phyloP scores from a whole-genome alignment of 2,113 vertebrate species.

The Ifrita kowaldi region DNA sequence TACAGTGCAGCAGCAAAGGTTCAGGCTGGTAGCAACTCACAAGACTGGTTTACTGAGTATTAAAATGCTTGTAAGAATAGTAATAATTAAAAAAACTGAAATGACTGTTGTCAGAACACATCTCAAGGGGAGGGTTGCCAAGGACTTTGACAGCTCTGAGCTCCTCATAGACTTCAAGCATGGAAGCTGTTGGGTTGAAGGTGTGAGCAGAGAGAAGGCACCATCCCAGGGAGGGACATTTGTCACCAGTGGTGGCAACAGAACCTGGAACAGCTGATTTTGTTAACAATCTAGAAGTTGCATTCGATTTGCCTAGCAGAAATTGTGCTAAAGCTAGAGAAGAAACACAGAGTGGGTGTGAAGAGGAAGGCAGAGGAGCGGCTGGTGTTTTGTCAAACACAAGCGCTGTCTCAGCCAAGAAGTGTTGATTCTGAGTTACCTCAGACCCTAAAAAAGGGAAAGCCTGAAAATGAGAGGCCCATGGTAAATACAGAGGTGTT shows the following conservation, averaged over 20 bases:
- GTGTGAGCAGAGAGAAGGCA: neutral
- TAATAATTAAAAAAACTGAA: neutral
- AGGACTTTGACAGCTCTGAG: neutral
- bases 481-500: neutral
- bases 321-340: neutral
- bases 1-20: neutral
- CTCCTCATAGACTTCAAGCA: neutral
- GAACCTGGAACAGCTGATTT: neutral
- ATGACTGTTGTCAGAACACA: neutral
- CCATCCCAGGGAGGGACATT: neutral
- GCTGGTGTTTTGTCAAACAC: neutral
- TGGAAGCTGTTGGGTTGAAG: neutral
- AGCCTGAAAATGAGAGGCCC: conserved; percentile 2
- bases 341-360: conserved; percentile 10
- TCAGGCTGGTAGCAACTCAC: neutral
- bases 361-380: conserved; percentile 3
- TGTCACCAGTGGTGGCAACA: neutral
- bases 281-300: conserved; percentile 4
- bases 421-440: neutral
- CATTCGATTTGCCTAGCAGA: conserved; percentile 2
- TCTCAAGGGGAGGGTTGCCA: neutral
- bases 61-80: neutral
- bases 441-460: neutral
- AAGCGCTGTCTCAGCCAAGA: neutral
- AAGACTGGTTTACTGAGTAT: neutral